Percentiles rank a stretch among this genome's conserved stretches.
phyloP scores from a whole-genome alignment of 2,888 invertebrate genomes.

The Brachypterus glaber region DNA sequence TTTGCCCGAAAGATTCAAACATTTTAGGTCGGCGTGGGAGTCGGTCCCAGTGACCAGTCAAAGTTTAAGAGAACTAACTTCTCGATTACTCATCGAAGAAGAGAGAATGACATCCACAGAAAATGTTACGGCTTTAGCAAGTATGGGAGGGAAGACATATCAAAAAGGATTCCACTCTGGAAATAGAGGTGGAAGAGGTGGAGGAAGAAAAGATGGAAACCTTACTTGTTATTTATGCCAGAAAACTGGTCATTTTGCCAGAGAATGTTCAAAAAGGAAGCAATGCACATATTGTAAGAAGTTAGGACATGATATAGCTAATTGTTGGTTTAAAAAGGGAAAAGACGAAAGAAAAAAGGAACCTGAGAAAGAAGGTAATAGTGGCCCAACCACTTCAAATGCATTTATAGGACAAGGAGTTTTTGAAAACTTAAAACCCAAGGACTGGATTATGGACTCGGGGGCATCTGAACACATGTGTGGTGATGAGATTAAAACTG shows the following conservation, averaged over 20 bases:
- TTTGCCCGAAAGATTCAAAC: slow-evolving; percentile 17
- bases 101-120: slow-evolving; percentile 15
- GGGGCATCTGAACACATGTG: not conserved
- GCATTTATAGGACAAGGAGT: too few species aligned
- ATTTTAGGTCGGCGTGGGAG: slow-evolving; percentile 23
- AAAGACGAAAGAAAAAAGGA: not conserved
- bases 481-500: not conserved
- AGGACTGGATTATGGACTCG: too few species aligned
- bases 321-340: slow-evolving; percentile 14
- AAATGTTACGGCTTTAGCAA: slow-evolving; percentile 2
- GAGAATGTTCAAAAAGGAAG: slow-evolving; percentile 8
- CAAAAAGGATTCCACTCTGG: too few species aligned
- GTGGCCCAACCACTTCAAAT: too few species aligned
- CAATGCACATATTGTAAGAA: slow-evolving; percentile 18
- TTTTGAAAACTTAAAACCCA: too few species aligned
- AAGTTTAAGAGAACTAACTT: slow-evolving; percentile 21
- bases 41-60: slow-evolving; percentile 17
- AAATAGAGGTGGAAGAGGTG: not conserved
- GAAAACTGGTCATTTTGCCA: slow-evolving; percentile 12
- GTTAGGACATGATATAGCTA: slow-evolving; percentile 14
- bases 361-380: too few species aligned
- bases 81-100: slow-evolving; percentile 22
- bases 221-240: too few species aligned
- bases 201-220: not conserved
- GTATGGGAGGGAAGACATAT: not conserved